Base-by-base conservation (phyloP, 1,140 invertebrate species). In the Polyergus mexicanus region DNA sequence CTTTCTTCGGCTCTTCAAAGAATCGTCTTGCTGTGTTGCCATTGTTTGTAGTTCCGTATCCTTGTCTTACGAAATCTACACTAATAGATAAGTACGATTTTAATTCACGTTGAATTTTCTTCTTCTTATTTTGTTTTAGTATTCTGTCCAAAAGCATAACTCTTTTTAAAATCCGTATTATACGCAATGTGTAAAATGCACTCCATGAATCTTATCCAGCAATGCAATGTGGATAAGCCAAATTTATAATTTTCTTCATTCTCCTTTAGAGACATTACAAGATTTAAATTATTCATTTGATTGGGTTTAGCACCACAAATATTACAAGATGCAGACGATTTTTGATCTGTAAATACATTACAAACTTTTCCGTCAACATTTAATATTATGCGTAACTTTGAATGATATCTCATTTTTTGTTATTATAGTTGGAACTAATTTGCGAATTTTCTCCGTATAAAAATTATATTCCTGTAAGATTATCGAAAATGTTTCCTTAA, bases 41-140 rank as follows among this genome's bases (percentile, higher is more conserved):
- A 22, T 58, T n/a, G 22, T 22, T 58, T 22, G n/a, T 22, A 22
- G 54, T 58, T 58, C 54, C 54, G 10, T 7, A 58, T 10, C 54
- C 54, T 58, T 58, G 54, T 58, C 54, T 58, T n/a, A 22, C 1
- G n/a, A 58, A n/a, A 58, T 58, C n/a, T 58, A 58, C 38, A 41
- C 38, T 58, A 22, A 58, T 58, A 41, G 38, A 41, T 10, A 58
- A 58, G 8, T 22, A 7, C 8, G 10, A 22, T 10, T 22, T 22
- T 58, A 58, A 58, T 58, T 58, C n/a, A 58, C 6, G n/a, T 58
- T 58, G n/a, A 58, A 58, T 58, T 8, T 58, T n/a, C n/a, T 58
- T 58, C 22, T 58, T 22, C 25, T 28, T 28, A 10, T 58, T 58
- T 58, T 58, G n/a, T 58, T 58, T 22, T n/a, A 41, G 38, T 41